Base-by-base conservation (phyloP, 2,113 vertebrate species). In the Ceyx margarethae region DNA sequence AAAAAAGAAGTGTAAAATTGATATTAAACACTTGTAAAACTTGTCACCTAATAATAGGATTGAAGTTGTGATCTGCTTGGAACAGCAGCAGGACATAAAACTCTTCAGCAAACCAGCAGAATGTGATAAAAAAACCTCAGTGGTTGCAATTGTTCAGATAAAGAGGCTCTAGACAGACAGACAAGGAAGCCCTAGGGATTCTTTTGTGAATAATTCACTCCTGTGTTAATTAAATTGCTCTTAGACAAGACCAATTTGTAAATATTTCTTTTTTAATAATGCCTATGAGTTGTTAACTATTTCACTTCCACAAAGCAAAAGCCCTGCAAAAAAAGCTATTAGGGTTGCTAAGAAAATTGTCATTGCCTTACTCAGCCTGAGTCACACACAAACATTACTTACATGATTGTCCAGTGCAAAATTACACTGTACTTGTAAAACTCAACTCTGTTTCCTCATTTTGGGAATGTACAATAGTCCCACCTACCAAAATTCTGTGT, bases 361-460 rank as follows among this genome's bases (percentile, higher is more conserved):
- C 42, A 29, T 58, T 78, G 19, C 19, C 46, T 61, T 67, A 18
- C 46, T 73, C 53, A 54, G 62, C 48, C 67, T 79, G 29, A n/a
- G 71, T 42, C 74, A 29, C 0, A 0, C 10, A 13, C 6, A 37
- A 37, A 14, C 2, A 1, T 81, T 68, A 65, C 54, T 22, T 46
- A 40, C 5, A 5, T 15, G 20, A 31, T 56, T 29, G 74, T 78
- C 25, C 43, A 35, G 29, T 20, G 61, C 13, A 73, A 54, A 54
- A 73, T 29, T 48, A 17, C 7, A 54, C 78, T 73, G 53, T 53
- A 21, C 43, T 51, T 81, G 69, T 77, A 76, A 45, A 16, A 33
- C 23, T 51, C 16, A 75, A 53, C 7, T 2, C 17, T 57, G 21
- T 26, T 50, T 80, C 22, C 18, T 67, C 29, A 51, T 86, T 81